phyloP scores from a whole-genome alignment of 2,797 vertebrate species.

The Silurus aristotelis region DNA sequence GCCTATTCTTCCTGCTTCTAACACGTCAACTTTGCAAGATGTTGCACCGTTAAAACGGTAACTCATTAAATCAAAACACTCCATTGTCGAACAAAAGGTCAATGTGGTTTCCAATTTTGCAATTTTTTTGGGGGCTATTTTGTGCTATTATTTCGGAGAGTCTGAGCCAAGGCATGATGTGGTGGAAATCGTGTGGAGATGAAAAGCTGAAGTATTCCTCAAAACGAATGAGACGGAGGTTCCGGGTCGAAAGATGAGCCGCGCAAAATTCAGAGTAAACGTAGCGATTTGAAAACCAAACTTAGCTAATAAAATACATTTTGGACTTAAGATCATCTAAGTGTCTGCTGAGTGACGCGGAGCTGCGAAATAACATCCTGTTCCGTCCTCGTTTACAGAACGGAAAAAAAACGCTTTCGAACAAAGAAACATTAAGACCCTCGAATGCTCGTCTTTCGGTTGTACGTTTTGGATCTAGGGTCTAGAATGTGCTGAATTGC shows the following conservation, averaged over 20 bases:
- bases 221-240: background rate
- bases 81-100: background rate
- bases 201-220: background rate
- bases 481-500: constrained; percentile 11
- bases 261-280: background rate
- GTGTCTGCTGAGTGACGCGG: background rate
- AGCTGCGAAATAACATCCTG: constrained; percentile 26
- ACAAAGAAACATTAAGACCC: constrained; percentile 31
- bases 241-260: background rate
- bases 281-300: background rate
- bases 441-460: constrained; percentile 26
- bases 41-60: background rate
- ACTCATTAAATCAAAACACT: background rate
- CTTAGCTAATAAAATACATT: background rate
- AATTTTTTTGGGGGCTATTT: too few species aligned
- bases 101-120: background rate
- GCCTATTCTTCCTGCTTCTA: too few species aligned
- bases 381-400: constrained; percentile 29
- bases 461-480: constrained; percentile 27
- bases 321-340: background rate
- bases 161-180: too few species aligned
- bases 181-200: background rate
- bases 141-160: too few species aligned
- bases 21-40: too few species aligned
- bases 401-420: constrained; percentile 37